phyloP scores from a whole-genome alignment of 1,140 invertebrate species.

The fruit fly (Drosophila melanogaster) region Release_6_plus_ISO1_MT NT_037436.4:12261001-12261500 shows the following conservation, averaged over 20 bases:
- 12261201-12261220: slow-evolving; percentile 2
- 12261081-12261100: slow-evolving; percentile 3
- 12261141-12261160: slow-evolving; percentile 79
- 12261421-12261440: slow-evolving; percentile 5
- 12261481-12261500: slow-evolving; percentile 10
- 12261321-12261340: slow-evolving; percentile 83
- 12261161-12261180: slow-evolving; percentile 53
- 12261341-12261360: slow-evolving; percentile 78
- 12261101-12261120: slow-evolving; percentile 80
- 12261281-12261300: slow-evolving; percentile 15
- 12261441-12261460: not conserved
- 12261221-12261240: slow-evolving; percentile 1
- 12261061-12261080: not conserved
- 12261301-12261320: slow-evolving; percentile 82
- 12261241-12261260: not conserved
- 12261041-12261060: not conserved
- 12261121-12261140: slow-evolving; percentile 80
- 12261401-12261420: slow-evolving; percentile 16
- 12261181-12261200: slow-evolving; percentile 20
- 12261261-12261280: slow-evolving; percentile 11
- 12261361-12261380: slow-evolving; percentile 59
- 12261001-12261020: slow-evolving; percentile 75
- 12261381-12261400: slow-evolving; percentile 51
- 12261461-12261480: slow-evolving; percentile 7
- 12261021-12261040: slow-evolving; percentile 60